Conservation (phyloP, 1,140 invertebrate species). For the Periplaneta americana region DNA sequence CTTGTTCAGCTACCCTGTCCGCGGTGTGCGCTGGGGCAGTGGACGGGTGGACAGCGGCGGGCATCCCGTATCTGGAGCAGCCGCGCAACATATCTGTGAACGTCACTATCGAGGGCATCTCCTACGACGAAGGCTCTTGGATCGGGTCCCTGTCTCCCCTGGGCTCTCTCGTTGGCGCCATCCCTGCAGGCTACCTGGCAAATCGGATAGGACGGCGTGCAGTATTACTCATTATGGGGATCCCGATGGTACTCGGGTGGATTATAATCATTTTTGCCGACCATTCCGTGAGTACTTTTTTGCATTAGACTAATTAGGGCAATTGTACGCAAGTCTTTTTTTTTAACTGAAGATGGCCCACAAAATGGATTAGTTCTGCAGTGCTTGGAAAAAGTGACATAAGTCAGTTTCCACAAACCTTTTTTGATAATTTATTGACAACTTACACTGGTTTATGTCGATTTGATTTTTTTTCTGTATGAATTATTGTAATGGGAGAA, state of each 20-base stretch:
- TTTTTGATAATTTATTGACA: no score
- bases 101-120: conserved; percentile 26
- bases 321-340: neutral
- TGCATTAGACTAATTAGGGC: neutral
- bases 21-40: conserved; percentile 47
- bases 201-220: conserved; percentile 60
- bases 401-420: no score
- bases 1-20: conserved; percentile 50
- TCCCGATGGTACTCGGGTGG: conserved; percentile 56
- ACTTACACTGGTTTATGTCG: no score
- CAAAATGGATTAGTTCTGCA: no score
- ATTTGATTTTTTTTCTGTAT: no score
- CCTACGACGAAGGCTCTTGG: conserved; percentile 42
- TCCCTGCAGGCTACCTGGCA: conserved; percentile 51
- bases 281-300: neutral
- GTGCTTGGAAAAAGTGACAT: no score
- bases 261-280: conserved; percentile 44
- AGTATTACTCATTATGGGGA: conserved; percentile 46
- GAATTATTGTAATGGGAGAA: no score
- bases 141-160: conserved; percentile 46
- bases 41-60: conserved; percentile 50
- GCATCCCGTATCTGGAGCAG: conserved; percentile 33
- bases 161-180: conserved; percentile 46
- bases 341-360: no score
- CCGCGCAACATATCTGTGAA: neutral